These are phyloP conservation scores for Xanthostigma xanthostigma DNA, from an alignment of 2,888 invertebrate species.

Conservation along the genomic window DNA sequence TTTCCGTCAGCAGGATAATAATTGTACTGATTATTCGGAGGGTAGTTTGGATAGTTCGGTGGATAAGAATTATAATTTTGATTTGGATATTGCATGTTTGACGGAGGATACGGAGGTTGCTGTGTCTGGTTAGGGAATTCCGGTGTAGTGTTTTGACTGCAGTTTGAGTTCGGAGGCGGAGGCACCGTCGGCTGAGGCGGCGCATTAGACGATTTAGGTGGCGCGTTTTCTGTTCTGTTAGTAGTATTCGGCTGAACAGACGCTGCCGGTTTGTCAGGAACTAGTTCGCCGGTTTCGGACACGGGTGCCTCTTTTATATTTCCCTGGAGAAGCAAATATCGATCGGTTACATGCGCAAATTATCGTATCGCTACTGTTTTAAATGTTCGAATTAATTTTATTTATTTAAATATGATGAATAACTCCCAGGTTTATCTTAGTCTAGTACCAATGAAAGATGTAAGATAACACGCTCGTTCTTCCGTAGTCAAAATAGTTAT, in stretches of 20 bases:
- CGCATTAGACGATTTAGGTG: conserved; percentile 7
- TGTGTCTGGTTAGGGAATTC: conserved; percentile 1
- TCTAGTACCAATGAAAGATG: too few relatives aligned
- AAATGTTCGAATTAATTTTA: too few relatives aligned
- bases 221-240: conserved; percentile 9
- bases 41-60: conserved; percentile 7
- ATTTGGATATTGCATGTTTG: conserved; percentile 2
- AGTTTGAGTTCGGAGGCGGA: conserved; percentile 1
- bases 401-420: too few relatives aligned
- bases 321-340: too few relatives aligned
- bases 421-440: too few relatives aligned
- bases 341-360: too few relatives aligned
- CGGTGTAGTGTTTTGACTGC: not conserved
- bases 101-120: conserved; percentile 6
- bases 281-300: conserved; percentile 2
- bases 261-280: conserved; percentile 29
- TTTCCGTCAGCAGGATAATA: conserved; percentile 16
- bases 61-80: not conserved
- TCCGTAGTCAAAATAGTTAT: too few relatives aligned
- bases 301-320: too few relatives aligned
- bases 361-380: too few relatives aligned
- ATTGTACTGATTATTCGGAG: conserved; percentile 4
- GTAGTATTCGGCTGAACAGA: conserved; percentile 33
- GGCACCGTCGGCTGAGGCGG: conserved; percentile 9
- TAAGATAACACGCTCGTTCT: too few relatives aligned